These are phyloP conservation scores for Monoplex corrugatus DNA, from an alignment of 2,888 invertebrate species.

Conservation along the genomic window DNA sequence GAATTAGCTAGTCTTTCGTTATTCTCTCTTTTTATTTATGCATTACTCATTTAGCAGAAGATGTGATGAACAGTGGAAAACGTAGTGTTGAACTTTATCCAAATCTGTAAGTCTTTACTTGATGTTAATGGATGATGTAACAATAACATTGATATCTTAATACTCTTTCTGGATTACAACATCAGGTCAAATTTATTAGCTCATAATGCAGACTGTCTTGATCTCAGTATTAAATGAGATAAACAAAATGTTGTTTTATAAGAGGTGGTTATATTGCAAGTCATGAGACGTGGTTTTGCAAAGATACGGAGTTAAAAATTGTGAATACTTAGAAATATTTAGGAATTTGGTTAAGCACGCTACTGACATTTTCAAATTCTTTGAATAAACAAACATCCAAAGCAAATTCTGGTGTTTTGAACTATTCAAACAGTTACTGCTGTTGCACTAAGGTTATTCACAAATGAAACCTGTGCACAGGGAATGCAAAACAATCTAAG, in stretches of 20 bases:
- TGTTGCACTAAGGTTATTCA: neutral
- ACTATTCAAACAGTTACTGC: neutral
- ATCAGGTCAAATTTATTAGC: neutral
- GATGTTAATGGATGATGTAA: conserved; percentile 33
- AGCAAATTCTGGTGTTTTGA: conserved; percentile 5
- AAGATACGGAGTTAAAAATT: neutral
- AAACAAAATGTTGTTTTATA: conserved; percentile 1
- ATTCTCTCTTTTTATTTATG: conserved; percentile 5
- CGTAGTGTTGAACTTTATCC: neutral
- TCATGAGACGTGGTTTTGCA: conserved; percentile 7
- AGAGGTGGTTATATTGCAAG: conserved; percentile 10
- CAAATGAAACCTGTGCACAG: conserved; percentile 21
- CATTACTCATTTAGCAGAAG: neutral
- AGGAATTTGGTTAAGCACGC: neutral
- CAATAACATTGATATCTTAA: neutral
- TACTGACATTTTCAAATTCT: neutral
- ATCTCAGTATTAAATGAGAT: neutral
- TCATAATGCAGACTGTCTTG: neutral
- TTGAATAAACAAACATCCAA: neutral
- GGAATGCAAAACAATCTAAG: neutral
- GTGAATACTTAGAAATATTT: neutral
- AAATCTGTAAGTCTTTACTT: neutral
- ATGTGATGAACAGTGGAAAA: neutral
- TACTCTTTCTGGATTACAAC: neutral
- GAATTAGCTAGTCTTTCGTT: neutral